These are phyloP conservation scores for Platerodrilus igneus DNA, from an alignment of 2,888 invertebrate genomes.

Conservation along the genomic window DNA sequence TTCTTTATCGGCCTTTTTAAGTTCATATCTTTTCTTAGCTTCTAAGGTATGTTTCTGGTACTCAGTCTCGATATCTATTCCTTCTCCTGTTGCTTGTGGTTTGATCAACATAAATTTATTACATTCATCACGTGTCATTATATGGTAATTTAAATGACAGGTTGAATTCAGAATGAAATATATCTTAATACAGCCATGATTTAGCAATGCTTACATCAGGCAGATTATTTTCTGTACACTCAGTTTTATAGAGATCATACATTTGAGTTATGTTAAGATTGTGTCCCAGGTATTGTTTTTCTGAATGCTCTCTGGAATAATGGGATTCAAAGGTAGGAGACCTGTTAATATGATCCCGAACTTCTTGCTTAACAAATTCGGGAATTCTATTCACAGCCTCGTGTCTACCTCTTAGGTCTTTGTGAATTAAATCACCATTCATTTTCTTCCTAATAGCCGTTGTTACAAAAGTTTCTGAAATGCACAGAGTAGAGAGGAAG, in stretches of 20 bases:
- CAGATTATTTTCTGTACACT: constrained; percentile 5
- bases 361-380: constrained; percentile 7
- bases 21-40: neutral
- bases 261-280: constrained; percentile 4
- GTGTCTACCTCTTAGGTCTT: constrained; percentile 8
- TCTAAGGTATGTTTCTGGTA: constrained; percentile 4
- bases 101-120: constrained; percentile 1
- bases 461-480: too few relatives aligned
- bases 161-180: constrained; percentile 6
- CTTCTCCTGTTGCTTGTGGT: neutral
- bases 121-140: constrained; percentile 8
- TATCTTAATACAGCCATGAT: constrained; percentile 5
- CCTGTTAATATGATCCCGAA: constrained; percentile 5
- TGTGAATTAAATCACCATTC: neutral
- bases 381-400: constrained; percentile 3
- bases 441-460: neutral
- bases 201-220: constrained; percentile 1
- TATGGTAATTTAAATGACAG: constrained; percentile 6
- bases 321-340: constrained; percentile 4
- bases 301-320: constrained; percentile 7
- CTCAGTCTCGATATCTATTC: neutral
- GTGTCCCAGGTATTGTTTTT: constrained; percentile 1
- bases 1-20: constrained; percentile 1
- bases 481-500: too few relatives aligned
- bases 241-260: constrained; percentile 6